Evolutionary conservation across 1,140 invertebrate genomes (phyloP), one percentile per base, ranked within the genome.

Genomic region (Drosophila sulfurigaster): DNA sequence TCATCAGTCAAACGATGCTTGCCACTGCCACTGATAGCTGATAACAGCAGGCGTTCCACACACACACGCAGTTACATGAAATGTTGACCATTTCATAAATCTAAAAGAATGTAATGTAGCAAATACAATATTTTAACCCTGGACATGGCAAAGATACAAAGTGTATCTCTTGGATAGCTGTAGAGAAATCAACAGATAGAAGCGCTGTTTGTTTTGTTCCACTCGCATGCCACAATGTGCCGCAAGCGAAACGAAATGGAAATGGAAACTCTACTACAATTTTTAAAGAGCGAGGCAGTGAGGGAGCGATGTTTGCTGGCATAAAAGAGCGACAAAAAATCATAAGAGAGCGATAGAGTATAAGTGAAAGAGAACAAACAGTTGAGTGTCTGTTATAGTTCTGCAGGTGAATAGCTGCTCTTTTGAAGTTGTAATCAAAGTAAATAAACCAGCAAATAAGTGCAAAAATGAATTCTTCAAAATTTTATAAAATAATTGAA

Each of bases 111-210:
- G 7, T 16, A 15, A n/a, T 25, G 43, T 45, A 45, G 41, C 13
- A 28, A 41, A 16, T 60, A 13, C 54, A 51, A 32, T 43, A 52
- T 46, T 64, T 38, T 13, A 56, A 56, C 43, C 25, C 25, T 11
- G 38, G 11, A n/a, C 16, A 30, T 38, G 30, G 45, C 15, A 60
- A 38, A 15, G 35, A 16, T 20, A 51, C 38, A 35, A 51, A 32
- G 32, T 49, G 75, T 62, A 58, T 78, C 56, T 59, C 51, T 13
- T 59, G 38, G 46, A 83, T 51, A 30, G 73, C 32, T 35, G 25
- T 32, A n/a, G 68, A 78, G 68, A 78, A 86, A 87, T 88, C 82
- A 87, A 87, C 82, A 88, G 83, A 82, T 87, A 56, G 67, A 76
- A 56, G 56, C 48, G 60, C 52, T 63, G 65, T 78, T 85, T 89